Evolutionary conservation across 2,888 invertebrate genomes (phyloP).

Genomic region (Hirtodrosophila alboralis): DNA sequence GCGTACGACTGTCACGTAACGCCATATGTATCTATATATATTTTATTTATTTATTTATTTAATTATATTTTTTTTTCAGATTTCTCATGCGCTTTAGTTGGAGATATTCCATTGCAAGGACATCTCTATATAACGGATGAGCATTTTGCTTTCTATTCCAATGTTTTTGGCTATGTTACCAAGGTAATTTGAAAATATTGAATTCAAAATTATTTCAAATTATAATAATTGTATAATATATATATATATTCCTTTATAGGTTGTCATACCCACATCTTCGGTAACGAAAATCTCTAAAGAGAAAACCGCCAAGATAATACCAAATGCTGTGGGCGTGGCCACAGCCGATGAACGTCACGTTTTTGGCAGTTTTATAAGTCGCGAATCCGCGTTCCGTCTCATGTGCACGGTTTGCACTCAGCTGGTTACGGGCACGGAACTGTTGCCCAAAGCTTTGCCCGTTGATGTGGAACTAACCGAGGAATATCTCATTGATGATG

Average conservation of each 20-base stretch:
- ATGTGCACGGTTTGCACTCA: conserved; percentile 94
- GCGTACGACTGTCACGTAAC: no score
- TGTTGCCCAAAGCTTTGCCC: conserved; percentile 76
- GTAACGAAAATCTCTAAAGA: conserved; percentile 96
- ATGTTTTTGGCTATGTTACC: conserved; percentile 97
- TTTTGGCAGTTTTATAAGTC: conserved; percentile 94
- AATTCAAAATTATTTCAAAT: no score
- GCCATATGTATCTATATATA: no score
- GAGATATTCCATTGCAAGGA: conserved; percentile 96
- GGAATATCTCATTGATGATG: conserved; percentile 85
- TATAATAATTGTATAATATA: no score
- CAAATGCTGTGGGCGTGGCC: conserved; percentile 93
- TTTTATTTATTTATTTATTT: neutral
- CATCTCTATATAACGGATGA: conserved; percentile 97
- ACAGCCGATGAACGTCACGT: conserved; percentile 94
- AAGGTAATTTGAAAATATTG: no score
- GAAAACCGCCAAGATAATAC: conserved; percentile 96
- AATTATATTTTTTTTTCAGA: conserved; percentile 85
- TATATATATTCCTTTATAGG: conserved; percentile 77
- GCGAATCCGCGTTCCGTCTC: conserved; percentile 94
- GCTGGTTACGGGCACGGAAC: conserved; percentile 81
- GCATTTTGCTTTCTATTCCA: conserved; percentile 98
- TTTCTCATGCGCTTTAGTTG: conserved; percentile 96
- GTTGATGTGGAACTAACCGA: conserved; percentile 81
- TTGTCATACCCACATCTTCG: conserved; percentile 93